Conservation (phyloP, 2,888 invertebrate species). For the Pseudococcus jackbeardsleyi region DNA sequence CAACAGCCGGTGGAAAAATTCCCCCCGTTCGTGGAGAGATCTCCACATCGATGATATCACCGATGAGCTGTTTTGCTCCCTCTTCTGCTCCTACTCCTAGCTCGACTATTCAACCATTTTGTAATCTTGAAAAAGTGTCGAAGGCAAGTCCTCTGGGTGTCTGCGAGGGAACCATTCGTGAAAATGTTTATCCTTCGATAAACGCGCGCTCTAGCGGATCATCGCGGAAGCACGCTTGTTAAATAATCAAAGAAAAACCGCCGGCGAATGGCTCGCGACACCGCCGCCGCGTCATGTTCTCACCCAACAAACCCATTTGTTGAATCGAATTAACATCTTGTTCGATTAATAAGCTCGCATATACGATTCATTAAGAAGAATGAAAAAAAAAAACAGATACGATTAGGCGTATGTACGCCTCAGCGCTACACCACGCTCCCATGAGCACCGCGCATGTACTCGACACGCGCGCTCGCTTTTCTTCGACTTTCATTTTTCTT, state of each 20-base stretch:
- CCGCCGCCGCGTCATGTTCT: not conserved
- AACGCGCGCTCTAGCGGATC: slow-evolving; percentile 41
- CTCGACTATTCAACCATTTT: not conserved
- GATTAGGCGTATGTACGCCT: not conserved
- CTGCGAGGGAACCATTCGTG: slow-evolving; percentile 1
- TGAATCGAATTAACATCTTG: slow-evolving; percentile 24
- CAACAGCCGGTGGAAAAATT: not conserved
- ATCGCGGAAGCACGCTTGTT: slow-evolving; percentile 27
- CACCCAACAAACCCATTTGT: not conserved
- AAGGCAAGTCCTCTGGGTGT: not conserved
- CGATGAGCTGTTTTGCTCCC: not conserved
- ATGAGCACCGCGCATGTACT: slow-evolving; percentile 12
- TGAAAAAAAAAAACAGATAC: not conserved
- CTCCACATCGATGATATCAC: no score
- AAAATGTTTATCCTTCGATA: slow-evolving; percentile 29
- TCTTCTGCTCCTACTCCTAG: not conserved
- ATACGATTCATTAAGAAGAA: not conserved
- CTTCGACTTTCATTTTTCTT: slow-evolving; percentile 34
- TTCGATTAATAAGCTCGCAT: not conserved
- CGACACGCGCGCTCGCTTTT: slow-evolving; percentile 41
- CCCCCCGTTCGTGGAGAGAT: not conserved
- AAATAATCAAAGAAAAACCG: slow-evolving; percentile 3
- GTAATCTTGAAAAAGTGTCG: not conserved
- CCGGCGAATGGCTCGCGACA: slow-evolving; percentile 32
- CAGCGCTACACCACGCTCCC: slow-evolving; percentile 5